These are phyloP conservation scores for Amphiprion clarkii DNA, from an alignment of 2,797 vertebrate species.

Conservation along the genomic window DNA sequence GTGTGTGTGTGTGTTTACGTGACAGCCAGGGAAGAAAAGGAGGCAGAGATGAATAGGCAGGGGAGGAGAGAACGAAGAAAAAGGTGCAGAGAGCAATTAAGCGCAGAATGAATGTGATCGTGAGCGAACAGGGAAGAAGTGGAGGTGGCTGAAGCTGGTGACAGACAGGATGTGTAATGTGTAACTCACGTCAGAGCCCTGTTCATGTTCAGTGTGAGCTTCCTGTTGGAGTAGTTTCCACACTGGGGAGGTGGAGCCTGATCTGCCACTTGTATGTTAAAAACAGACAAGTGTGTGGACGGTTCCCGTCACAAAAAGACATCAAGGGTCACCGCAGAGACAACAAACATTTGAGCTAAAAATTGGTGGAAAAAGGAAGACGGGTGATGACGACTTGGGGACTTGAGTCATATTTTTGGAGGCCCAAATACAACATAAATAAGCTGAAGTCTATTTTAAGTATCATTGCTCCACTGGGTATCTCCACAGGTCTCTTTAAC, in stretches of 20 bases:
- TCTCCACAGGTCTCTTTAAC: conserved; percentile 34
- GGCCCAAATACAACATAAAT: conserved; percentile 18
- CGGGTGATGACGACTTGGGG: conserved; percentile 1
- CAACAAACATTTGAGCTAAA: conserved; percentile 7
- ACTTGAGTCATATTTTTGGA: background rate
- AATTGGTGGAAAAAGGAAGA: background rate
- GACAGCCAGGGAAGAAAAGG: conserved; percentile 9
- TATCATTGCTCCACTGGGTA: background rate
- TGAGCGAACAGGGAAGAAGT: conserved; percentile 3
- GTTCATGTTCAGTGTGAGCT: conserved; percentile 63
- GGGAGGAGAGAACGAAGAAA: conserved; percentile 5
- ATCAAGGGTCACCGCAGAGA: conserved; percentile 7
- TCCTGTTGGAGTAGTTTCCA: conserved; percentile 70
- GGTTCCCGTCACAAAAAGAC: conserved; percentile 16
- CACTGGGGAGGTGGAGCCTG: conserved; percentile 16
- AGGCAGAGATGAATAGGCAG: conserved; percentile 21
- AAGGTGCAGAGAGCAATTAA: background rate
- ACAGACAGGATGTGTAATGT: conserved; percentile 43
- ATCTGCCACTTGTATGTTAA: conserved; percentile 46
- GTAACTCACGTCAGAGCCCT: conserved; percentile 55
- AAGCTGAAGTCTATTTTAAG: conserved; percentile 9
- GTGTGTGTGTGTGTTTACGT: conserved; percentile 47
- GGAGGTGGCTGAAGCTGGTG: conserved; percentile 26
- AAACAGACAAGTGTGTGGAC: conserved; percentile 14
- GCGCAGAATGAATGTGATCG: background rate